These are phyloP conservation scores for Bhutanitis thaidina DNA, from an alignment of 2,888 invertebrate species.

Conservation along the genomic window DNA sequence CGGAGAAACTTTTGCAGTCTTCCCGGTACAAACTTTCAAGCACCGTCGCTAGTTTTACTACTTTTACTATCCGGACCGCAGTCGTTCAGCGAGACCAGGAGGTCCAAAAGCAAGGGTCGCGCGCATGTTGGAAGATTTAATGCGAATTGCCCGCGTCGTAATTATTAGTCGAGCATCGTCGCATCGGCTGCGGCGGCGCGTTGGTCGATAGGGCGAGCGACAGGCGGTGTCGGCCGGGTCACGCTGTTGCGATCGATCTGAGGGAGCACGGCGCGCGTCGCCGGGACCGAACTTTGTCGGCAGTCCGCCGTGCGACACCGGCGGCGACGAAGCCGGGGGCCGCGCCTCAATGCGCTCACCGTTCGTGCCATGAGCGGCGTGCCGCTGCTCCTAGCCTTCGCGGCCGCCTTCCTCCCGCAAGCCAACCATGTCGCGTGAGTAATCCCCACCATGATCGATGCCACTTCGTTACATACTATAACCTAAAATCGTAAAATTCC, in stretches of 20 bases:
- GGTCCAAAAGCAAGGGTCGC: conserved; percentile 28
- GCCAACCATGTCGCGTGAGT: conserved; percentile 83
- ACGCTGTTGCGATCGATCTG: conserved; percentile 55
- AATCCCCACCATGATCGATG: conserved; percentile 9
- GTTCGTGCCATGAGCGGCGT: conserved; percentile 73
- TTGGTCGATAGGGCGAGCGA: conserved; percentile 66
- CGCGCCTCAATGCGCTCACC: conserved; percentile 64
- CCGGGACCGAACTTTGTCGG: conserved; percentile 54
- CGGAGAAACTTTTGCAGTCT: too few species aligned
- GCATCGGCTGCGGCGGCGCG: conserved; percentile 62
- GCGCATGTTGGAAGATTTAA: conserved; percentile 56
- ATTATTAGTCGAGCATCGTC: conserved; percentile 61
- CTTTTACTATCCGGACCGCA: background rate
- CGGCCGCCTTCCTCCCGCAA: conserved; percentile 79
- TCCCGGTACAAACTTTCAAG: background rate
- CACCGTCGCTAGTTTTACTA: background rate
- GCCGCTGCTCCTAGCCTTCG: conserved; percentile 81
- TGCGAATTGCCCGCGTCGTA: conserved; percentile 50
- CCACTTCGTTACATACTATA: background rate
- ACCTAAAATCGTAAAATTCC: conserved; percentile 36
- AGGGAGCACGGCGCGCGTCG: conserved; percentile 49
- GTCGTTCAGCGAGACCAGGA: background rate
- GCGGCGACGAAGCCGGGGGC: conserved; percentile 39
- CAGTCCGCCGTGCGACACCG: conserved; percentile 57
- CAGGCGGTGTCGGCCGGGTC: conserved; percentile 71